Evolutionary conservation across 2,888 invertebrate genomes (phyloP), one percentile per base, ranked within the genome.

Genomic region (Microctonus brassicae): DNA sequence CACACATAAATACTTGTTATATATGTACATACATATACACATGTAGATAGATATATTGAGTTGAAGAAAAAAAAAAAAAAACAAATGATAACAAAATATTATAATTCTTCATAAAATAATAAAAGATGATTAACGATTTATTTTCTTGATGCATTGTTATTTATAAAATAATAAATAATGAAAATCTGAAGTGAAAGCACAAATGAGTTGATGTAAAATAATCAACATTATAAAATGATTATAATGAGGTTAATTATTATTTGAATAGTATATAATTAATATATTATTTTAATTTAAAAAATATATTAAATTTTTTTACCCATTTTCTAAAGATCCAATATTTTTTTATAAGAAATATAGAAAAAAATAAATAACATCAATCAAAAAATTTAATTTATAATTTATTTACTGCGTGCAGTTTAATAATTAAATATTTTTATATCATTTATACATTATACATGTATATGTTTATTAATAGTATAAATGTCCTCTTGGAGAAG

Each of bases 231-330:
- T 61, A 47, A 47, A 7, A 63, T 63, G n/a, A 36, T 47, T 22
- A 53, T 64, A 64, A 64, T 64, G 36, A 64, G 64, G 64, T 36
- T 64, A 64, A 64, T 33, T 20, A 52, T 22, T 34, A 53, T 33
- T 53, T 22, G 20, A 26, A 61, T 13, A 63, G 47, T 33, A 52
- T 52, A 63, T 26, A 63, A 42, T 20, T n/a, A 24, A 63, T 47
- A 47, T 63, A n/a, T 13, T 29, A 63, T 39, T 20, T 47, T n/a
- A 47, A 63, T 63, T 34, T 36, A 61, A 24, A 9, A 61, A 6
- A 0, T 17, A 4, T 20, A 47, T 7, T 7, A n/a, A n/a, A n/a
- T n/a, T n/a, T n/a, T 39, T n/a, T 7, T 29, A 29, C 29, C 7
- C 4, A 29, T 29, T 29, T 29, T 29, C 3, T 29, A 29, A 29